Conservation (phyloP, 2,888 invertebrate species). For the Drosophila niveifrons region DNA sequence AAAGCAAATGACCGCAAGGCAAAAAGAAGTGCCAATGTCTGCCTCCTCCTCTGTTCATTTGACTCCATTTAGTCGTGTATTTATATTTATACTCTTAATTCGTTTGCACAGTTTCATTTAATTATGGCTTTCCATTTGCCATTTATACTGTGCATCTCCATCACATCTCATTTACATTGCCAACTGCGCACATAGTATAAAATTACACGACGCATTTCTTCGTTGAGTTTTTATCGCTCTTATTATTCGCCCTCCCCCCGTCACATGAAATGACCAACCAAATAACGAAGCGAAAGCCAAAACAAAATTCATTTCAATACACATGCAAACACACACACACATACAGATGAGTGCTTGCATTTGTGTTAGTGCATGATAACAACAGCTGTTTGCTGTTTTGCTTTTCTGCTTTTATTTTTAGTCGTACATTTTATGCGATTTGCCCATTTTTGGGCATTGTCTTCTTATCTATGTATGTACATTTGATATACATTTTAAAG, state of each 20-base stretch:
- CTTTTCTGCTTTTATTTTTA: constrained; percentile 35
- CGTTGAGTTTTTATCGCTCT: constrained; percentile 25
- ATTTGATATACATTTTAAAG: constrained; percentile 22
- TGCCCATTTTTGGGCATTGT: constrained; percentile 55
- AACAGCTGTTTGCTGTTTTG: constrained; percentile 56
- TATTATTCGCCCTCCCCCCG: neutral
- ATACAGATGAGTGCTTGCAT: no score
- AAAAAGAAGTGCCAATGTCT: constrained; percentile 57
- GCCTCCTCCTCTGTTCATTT: constrained; percentile 9
- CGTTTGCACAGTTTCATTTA: constrained; percentile 44
- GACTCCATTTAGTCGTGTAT: neutral
- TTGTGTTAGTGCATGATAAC: constrained; percentile 32
- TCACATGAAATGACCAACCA: constrained; percentile 20
- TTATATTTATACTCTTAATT: constrained; percentile 26
- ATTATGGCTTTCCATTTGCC: constrained; percentile 50
- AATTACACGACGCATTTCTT: constrained; percentile 41
- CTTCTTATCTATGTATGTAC: constrained; percentile 15
- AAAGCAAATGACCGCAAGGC: constrained; percentile 69
- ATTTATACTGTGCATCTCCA: constrained; percentile 10
- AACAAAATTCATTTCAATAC: constrained; percentile 39
- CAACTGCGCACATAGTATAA: constrained; percentile 68
- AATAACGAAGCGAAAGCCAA: constrained; percentile 43
- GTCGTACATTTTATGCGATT: constrained; percentile 24
- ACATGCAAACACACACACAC: constrained; percentile 2
- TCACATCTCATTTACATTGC: constrained; percentile 63